Evolutionary conservation across 2,113 vertebrate genomes (phyloP), one percentile per base, ranked within the genome.

Genomic region (Chaetorhynchus papuensis): DNA sequence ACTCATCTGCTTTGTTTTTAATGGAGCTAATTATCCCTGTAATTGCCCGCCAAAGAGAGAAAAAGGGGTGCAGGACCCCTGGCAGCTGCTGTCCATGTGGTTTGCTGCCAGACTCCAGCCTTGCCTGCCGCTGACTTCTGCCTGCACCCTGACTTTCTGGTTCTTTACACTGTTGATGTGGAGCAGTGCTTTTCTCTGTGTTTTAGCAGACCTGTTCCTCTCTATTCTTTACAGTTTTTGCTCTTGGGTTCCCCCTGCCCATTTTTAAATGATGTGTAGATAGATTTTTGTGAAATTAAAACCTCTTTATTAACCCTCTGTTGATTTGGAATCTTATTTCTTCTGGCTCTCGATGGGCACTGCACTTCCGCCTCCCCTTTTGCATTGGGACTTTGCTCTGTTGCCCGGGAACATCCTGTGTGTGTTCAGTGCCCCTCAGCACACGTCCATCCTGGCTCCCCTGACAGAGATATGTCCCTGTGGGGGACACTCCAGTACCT

Each of bases 181-280:
- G 97, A 98, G 97, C 97, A 89, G 97, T 96, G 94, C 90, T 97
- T 98, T 96, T 97, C 97, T 98, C 98, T 98, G 98, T 98, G 98
- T 98, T 98, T 97, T 98, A 98, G 97, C 98, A 98, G 98, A 98
- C 95, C 94, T 98, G 96, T 98, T 97, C 97, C 97, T 98, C 94
- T 97, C 91, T 97, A 76, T 88, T 91, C 95, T 96, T 97, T 82
- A 96, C 30, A 27, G 92, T 94, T 98, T 95, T 94, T 87, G 92
- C 91, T 96, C 94, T 94, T 95, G 93, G 96, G 92, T 95, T 93
- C 61, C 81, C 93, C 89, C 87, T 30, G 65, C 90, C 95, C 77
- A 12, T 97, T 98, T 98, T 98, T 98, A 98, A 98, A 97, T 94
- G 95, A 98, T 95, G 96, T 97, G 95, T 97, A 97, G 97, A 97